phyloP scores from a whole-genome alignment of 2,113 vertebrate genomes.

The Spea multiplicata region DNA sequence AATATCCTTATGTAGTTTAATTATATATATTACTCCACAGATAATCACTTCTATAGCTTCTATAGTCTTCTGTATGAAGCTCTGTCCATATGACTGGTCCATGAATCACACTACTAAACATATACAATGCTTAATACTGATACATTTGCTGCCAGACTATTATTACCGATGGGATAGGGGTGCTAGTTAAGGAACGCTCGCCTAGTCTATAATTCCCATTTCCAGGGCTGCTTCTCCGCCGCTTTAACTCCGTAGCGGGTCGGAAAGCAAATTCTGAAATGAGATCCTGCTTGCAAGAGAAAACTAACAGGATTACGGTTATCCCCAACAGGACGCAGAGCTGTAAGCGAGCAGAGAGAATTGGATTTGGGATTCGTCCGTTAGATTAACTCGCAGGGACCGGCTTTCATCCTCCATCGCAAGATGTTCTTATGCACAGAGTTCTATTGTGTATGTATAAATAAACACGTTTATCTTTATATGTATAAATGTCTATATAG shows the following conservation, averaged over 20 bases:
- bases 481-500: conserved; percentile 14
- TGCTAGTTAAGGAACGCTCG: background rate
- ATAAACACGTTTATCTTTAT: background rate
- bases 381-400: conserved; percentile 34
- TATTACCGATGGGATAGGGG: background rate
- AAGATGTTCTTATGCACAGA: conserved; percentile 18
- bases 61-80: too few species aligned
- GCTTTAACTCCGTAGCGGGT: background rate
- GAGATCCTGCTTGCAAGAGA: conserved; percentile 19
- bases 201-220: background rate
- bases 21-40: too few species aligned
- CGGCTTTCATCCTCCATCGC: conserved; percentile 14
- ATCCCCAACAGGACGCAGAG: conserved; percentile 43
- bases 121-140: background rate
- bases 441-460: conserved; percentile 1
- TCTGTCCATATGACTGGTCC: too few species aligned
- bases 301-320: conserved; percentile 42
- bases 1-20: too few species aligned
- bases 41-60: too few species aligned
- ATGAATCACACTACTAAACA: background rate
- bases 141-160: background rate
- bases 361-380: conserved; percentile 41
- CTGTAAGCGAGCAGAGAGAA: conserved; percentile 43
- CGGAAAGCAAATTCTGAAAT: conserved; percentile 29
- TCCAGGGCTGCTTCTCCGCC: background rate